phyloP scores from a whole-genome alignment of 1,140 invertebrate species.

The Pissodes strobi region DNA sequence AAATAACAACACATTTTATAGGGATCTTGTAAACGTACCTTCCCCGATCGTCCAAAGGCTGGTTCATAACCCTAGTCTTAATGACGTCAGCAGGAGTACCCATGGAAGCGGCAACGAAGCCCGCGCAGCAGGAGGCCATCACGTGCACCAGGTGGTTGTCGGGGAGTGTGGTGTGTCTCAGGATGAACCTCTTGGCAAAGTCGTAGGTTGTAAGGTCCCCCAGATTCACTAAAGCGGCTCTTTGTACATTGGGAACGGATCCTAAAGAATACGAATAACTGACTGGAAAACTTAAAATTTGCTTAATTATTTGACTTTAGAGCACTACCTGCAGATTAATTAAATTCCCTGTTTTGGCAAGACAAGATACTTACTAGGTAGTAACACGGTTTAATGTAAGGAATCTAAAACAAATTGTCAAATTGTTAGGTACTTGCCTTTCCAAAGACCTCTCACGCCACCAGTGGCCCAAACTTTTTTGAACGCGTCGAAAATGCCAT shows the following conservation, averaged over 20 bases:
- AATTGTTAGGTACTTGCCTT: too few species aligned
- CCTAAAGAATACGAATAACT: too few species aligned
- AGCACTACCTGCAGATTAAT: too few species aligned
- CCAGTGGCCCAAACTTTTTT: conserved; percentile 72
- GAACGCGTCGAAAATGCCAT: conserved; percentile 78
- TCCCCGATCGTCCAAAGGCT: conserved; percentile 79
- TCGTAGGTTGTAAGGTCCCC: conserved; percentile 92
- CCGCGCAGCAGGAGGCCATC: conserved; percentile 77
- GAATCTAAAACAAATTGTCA: too few species aligned
- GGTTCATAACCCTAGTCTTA: conserved; percentile 94
- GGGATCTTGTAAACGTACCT: too few species aligned
- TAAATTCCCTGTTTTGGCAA: too few species aligned
- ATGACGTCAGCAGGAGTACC: conserved; percentile 92
- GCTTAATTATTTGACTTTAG: too few species aligned
- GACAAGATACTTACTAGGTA: too few species aligned
- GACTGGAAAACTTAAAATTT: too few species aligned
- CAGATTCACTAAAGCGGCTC: conserved; percentile 81
- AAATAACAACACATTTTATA: too few species aligned
- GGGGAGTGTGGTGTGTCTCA: conserved; percentile 73
- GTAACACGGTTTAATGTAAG: too few species aligned
- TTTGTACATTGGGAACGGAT: conserved; percentile 82
- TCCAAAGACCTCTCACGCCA: conserved; percentile 84
- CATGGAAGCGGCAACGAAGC: conserved; percentile 83
- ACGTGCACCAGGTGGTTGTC: conserved; percentile 82
- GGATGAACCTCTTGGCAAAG: conserved; percentile 79